Base-by-base conservation (phyloP, 2,797 vertebrate species). In the Antennarius maculatus region DNA sequence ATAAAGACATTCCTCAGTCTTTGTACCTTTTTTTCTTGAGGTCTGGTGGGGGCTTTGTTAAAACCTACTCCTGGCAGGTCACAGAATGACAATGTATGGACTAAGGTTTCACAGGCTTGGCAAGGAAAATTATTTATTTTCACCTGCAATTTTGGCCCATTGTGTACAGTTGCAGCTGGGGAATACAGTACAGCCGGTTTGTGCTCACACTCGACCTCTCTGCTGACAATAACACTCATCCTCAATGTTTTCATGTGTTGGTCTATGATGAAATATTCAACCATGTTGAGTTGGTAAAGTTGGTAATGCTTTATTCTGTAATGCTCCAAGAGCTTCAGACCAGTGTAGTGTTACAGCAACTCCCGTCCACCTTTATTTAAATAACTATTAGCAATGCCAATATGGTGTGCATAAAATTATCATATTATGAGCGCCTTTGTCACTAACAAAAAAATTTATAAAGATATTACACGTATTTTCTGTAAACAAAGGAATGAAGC, bases 1-100 rank as follows among this genome's bases (percentile, higher is more conserved):
- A 91, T 93, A 91, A 93, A 93, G 91, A 90, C 89, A 91, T 93
- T 92, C 88, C 89, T 87, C 74, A 69, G 82, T 91, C 92, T 92
- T 92, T 93, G 88, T 90, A 90, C 87, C 68, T 76, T 74, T 73
- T 59, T 74, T 76, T 53, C 55, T 54, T 81, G 61, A 86, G 85
- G 79, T 91, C 79, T 80, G 75, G 75, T 14, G 61, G 83, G 80
- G 77, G 61, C 87, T 89, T 87, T 88, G 85, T 91, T 86, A 81
- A 71, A 79, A 85, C 83, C 75, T 83, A 71, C 88, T 87, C 81
- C 81, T 82, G 84, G 87, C 86, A 83, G 82, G 68, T 89, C 86
- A 82, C 86, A 92, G 84, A 91, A 91, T 89, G 86, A 85, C 80
- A 90, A 88, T 64, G 83, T 91, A 86, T 91, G 83, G 86, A 73